Evolutionary conservation across 2,888 invertebrate species (phyloP), one percentile per base, ranked within the genome.

Genomic region (Slavum lentiscoides): DNA sequence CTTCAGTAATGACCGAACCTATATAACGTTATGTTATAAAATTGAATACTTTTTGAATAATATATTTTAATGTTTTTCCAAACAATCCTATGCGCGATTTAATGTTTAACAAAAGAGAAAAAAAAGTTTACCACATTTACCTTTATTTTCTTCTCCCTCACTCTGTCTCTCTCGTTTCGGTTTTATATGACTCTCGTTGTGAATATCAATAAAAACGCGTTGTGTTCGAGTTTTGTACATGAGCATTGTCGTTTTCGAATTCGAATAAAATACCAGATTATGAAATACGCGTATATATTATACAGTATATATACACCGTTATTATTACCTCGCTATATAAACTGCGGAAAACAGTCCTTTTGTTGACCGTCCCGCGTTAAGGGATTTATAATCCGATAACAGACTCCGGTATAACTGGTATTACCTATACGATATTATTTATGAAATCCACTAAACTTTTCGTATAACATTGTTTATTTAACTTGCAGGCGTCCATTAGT

Each of bases 301-400:
- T 30, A 30, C 30, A 1, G 30, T 30, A n/a, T n/a, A n/a, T n/a
- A n/a, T 11, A 21, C 13, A 59, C 30, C 30, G 30, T 62, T 53
- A 74, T 49, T 43, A 9, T 37, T 23, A 23, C 17, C 17, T 7
- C 9, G 49, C 19, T n/a, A 5, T 30, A 64, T 74, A 64, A 74
- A 64, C 74, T 21, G 49, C n/a, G 59, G 7, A 21, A 7, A 21
- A 61, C 23, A 72, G 43, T 23, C 62, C 30, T 62, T 73, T 74
- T 74, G 73, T 62, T 62, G 73, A 21, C 53, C n/a, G 15, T 74
- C 53, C 17, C 37, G 62, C 53, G 21, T 53, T 62, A 19, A 21
- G 64, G 37, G 53, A n/a, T 74, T 74, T 53, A 49, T 13, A 13
- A 49, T 49, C 49, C n/a, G 74, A 74, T 64, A 74, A 64, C 74